Percentiles rank a stretch among this genome's conserved stretches.
phyloP scores from a whole-genome alignment of 2,888 invertebrate genomes.

The Deilephila porcellus region DNA sequence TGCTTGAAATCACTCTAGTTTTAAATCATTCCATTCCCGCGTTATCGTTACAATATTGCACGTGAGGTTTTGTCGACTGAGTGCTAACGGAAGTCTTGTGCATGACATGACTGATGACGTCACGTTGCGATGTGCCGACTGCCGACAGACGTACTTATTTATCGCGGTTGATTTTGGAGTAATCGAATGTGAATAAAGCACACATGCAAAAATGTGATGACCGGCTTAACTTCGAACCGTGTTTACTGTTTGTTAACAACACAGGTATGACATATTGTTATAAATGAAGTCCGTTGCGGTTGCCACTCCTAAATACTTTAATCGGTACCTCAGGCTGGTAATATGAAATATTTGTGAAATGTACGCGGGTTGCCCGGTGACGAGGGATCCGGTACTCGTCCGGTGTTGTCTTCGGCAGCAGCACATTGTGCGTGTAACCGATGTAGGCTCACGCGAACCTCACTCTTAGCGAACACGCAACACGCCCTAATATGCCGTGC shows the following conservation, averaged over 20 bases:
- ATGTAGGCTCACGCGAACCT: conserved; percentile 54
- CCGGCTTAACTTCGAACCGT: background rate
- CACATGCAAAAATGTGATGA: background rate
- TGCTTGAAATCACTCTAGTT: background rate
- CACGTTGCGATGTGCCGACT: conserved; percentile 28
- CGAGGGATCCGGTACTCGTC: conserved; percentile 77
- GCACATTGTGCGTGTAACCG: conserved; percentile 66
- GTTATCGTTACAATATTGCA: background rate
- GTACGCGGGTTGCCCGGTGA: conserved; percentile 70
- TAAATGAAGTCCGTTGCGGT: conserved; percentile 14
- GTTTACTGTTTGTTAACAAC: background rate
- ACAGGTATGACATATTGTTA: background rate
- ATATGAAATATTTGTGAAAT: conserved; percentile 64
- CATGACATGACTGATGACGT: conserved; percentile 28
- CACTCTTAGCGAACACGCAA: conserved; percentile 53
- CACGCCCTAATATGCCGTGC: conserved; percentile 63
- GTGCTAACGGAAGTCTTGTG: conserved; percentile 20
- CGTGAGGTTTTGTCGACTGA: conserved; percentile 14
- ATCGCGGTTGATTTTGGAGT: conserved; percentile 4
- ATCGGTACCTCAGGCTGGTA: conserved; percentile 48
- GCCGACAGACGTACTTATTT: conserved; percentile 9
- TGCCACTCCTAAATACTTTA: conserved; percentile 27
- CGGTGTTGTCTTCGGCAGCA: conserved; percentile 81
- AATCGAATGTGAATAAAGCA: conserved; percentile 6
- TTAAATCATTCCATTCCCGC: background rate